Conservation (phyloP, 2,113 vertebrate species). For the Numida meleagris region DNA sequence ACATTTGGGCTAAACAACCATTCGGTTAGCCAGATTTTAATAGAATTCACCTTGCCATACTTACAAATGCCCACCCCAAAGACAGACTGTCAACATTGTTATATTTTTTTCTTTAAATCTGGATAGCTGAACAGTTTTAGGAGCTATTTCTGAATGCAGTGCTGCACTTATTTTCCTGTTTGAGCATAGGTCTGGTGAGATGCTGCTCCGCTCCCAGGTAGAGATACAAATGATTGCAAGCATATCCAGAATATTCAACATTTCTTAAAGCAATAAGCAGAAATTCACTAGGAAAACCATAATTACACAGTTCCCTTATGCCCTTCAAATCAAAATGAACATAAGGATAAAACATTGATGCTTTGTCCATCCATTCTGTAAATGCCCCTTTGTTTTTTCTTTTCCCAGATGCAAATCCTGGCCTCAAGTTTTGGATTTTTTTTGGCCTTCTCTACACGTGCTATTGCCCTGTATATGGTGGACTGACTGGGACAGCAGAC, state of each 20-base stretch:
- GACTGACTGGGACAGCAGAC: accelerated
- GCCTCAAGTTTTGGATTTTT: background rate
- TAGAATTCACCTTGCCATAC: background rate
- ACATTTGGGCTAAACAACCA: background rate
- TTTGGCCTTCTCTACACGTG: background rate
- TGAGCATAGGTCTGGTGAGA: accelerated
- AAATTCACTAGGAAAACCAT: accelerated
- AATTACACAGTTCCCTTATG: background rate
- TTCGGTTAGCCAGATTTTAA: background rate
- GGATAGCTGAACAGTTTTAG: background rate
- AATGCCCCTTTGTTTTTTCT: background rate
- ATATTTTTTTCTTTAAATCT: background rate
- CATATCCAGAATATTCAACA: background rate
- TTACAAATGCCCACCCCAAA: background rate
- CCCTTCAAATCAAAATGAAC: background rate
- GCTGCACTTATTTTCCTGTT: background rate
- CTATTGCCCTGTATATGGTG: background rate
- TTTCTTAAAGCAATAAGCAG: background rate
- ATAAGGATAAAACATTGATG: background rate
- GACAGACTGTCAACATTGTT: background rate
- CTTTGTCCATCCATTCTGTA: background rate
- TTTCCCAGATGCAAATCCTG: background rate
- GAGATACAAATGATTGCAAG: background rate
- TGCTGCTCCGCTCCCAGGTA: background rate
- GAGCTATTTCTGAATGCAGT: background rate